A percentile compares a stretch with the other conserved stretches of the same genome.
Conservation (phyloP, 1,140 invertebrate genomes). For the Cydia strobilella region DNA sequence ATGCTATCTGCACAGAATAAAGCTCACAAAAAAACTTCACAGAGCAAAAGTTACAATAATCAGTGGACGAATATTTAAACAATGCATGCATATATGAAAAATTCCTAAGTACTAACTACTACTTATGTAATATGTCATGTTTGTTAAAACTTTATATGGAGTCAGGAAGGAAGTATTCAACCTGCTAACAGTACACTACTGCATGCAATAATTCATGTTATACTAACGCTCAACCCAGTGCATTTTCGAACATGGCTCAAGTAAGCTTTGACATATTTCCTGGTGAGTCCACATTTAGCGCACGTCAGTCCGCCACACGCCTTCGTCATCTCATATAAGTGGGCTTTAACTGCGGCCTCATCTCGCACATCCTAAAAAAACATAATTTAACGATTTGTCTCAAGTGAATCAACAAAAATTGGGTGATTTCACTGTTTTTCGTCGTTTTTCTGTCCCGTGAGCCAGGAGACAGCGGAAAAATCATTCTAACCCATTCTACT, state of each 20-base stretch:
- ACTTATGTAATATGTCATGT: too few species aligned
- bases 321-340: conserved; percentile 44
- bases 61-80: too few species aligned
- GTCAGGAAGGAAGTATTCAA: neutral
- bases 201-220: neutral
- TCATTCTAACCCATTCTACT: too few species aligned
- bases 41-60: too few species aligned
- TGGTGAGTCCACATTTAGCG: neutral
- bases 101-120: too few species aligned
- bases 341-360: conserved; percentile 39
- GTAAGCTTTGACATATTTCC: conserved; percentile 35
- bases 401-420: too few species aligned
- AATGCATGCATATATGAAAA: too few species aligned
- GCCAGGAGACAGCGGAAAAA: too few species aligned
- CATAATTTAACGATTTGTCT: conserved; percentile 30
- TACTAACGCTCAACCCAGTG: conserved; percentile 36
- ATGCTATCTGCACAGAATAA: too few species aligned
- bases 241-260: conserved; percentile 46
- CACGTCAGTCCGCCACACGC: conserved; percentile 4
- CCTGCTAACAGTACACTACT: neutral
- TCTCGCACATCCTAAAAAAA: conserved; percentile 53
- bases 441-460: too few species aligned
- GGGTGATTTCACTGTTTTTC: too few species aligned
- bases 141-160: neutral
- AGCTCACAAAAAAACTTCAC: too few species aligned